phyloP scores from a whole-genome alignment of 2,797 vertebrate genomes.

The Linurgus olivaceus region DNA sequence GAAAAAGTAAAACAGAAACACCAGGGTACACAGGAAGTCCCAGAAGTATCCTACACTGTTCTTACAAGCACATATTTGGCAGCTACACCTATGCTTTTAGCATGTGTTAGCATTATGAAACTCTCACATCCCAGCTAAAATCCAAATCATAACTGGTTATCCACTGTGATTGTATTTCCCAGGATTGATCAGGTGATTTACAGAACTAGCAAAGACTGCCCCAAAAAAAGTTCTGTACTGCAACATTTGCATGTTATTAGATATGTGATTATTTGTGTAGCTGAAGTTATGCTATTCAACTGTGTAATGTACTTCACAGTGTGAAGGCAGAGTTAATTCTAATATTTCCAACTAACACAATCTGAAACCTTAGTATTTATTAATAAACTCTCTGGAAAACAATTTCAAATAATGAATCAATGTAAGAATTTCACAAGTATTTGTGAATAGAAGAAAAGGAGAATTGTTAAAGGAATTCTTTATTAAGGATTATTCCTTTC shows the following conservation, averaged over 20 bases:
- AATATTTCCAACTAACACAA: neutral
- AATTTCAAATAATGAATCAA: neutral
- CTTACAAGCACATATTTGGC: neutral
- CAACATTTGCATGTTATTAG: neutral
- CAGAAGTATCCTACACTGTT: neutral
- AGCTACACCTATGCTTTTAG: neutral
- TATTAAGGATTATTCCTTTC: neutral
- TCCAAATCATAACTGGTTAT: neutral
- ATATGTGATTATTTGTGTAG: neutral
- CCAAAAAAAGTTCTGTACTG: neutral
- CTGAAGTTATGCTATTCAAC: neutral
- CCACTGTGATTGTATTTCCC: neutral
- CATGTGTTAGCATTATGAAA: neutral
- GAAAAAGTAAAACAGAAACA: neutral
- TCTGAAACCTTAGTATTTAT: neutral
- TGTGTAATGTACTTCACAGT: neutral
- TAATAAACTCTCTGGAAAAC: slow-evolving; percentile 19
- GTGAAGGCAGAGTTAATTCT: neutral
- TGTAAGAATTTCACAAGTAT: neutral
- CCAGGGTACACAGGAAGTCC: neutral
- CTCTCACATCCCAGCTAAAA: neutral
- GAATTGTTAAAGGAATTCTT: neutral
- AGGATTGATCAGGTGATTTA: neutral
- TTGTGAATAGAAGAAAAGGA: neutral
- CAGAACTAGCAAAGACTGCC: neutral